phyloP scores from a whole-genome alignment of 1,140 invertebrate species.

The Doryteuthis pealeii region DNA sequence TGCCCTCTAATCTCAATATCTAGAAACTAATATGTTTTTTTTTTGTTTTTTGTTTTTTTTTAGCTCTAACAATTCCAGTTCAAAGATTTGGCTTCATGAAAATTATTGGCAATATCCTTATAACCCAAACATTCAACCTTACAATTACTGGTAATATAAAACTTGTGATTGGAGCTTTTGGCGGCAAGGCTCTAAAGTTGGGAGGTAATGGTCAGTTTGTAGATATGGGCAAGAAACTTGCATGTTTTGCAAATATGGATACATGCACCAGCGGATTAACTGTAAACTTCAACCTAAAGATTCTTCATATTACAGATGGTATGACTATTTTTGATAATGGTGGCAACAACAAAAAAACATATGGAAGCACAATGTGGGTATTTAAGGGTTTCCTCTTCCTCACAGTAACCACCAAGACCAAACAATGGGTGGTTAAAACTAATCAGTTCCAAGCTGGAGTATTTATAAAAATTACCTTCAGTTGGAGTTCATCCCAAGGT shows the following conservation, averaged over 20 bases:
- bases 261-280: conserved; percentile 32
- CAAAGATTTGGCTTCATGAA: conserved; percentile 27
- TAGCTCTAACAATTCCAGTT: conserved; percentile 2
- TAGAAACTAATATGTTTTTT: too few species aligned
- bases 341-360: conserved; percentile 28
- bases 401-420: conserved; percentile 31
- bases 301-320: conserved; percentile 25
- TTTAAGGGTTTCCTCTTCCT: conserved; percentile 21
- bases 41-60: too few species aligned
- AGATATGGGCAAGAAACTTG: neutral
- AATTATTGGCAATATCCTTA: conserved; percentile 24
- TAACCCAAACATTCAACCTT: conserved; percentile 26
- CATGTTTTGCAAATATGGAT: conserved; percentile 31
- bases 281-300: conserved; percentile 29
- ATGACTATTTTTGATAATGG: conserved; percentile 43
- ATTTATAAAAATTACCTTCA: conserved; percentile 31
- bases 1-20: too few species aligned
- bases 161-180: conserved; percentile 23
- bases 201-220: conserved; percentile 37
- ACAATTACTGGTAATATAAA: conserved; percentile 21
- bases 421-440: conserved; percentile 34
- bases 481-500: conserved; percentile 36
- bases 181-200: conserved; percentile 28
- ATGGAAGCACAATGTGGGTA: conserved; percentile 38
- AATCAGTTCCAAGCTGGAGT: conserved; percentile 21